Base-by-base conservation (phyloP, 2,888 invertebrate genomes). In the Drosophila mimetica region DNA sequence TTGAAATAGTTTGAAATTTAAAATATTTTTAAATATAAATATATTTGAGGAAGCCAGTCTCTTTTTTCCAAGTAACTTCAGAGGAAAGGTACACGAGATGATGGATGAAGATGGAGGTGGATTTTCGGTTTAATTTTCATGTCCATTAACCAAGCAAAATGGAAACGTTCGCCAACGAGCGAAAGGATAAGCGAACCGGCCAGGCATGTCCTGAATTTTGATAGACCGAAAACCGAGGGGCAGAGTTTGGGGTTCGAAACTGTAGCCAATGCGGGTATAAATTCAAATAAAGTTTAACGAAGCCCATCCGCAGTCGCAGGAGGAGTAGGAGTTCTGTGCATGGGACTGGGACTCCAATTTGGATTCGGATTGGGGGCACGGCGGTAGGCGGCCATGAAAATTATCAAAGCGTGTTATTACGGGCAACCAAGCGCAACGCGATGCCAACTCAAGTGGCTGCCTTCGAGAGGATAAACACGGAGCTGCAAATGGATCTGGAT, bases 381-480 rank as follows among this genome's bases (percentile, higher is more conserved):
- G 76, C 86, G 89, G 84, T 88, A 88, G 87, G 63, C 69, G 63
- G 85, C 79, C 89, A 90, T 89, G 88, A 90, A 90, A 90, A 89
- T 90, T 89, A 90, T 89, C 83, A 88, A 89, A 89, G 89, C 90
- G 89, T 91, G 90, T 89, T 90, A 90, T 91, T 91, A 88, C 89
- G 76, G 83, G 73, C 79, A 87, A 75, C 75, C 76, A 80, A 76
- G 88, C 88, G 79, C 74, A 76, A 64, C 77, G 63, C 74, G 55
- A 60, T 46, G 47, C 60, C 59, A 53, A 58, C 79, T 83, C 80
- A 80, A 80, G 80, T 86, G 83, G 87, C 50, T 70, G 65, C 64
- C 52, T 44, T 59, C 54, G 42, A 18, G 61, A 60, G 53, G 53
- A 71, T 58, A 53, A 58, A 41, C 52, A 57, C 22, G 37, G 53